These are phyloP conservation scores for Poeciliopsis prolifica DNA, from an alignment of 2,113 vertebrate species.

Conservation along the genomic window DNA sequence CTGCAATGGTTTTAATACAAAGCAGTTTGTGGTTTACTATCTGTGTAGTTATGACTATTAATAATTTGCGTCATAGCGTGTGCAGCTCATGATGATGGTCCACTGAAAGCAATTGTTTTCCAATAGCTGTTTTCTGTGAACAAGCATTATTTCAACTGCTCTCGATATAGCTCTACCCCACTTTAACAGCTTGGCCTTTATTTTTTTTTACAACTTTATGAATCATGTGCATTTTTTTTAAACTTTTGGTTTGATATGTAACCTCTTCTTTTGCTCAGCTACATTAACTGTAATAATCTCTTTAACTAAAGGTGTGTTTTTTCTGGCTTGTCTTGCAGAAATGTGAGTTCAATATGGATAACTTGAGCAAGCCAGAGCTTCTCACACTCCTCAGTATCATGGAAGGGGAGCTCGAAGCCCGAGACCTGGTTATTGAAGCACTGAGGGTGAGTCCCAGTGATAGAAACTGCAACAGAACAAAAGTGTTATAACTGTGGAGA, in stretches of 20 bases:
- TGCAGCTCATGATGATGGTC: too few relatives aligned
- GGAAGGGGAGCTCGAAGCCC: conserved; percentile 96
- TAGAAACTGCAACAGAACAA: neutral
- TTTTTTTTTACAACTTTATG: too few relatives aligned
- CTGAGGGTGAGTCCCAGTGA: conserved; percentile 86
- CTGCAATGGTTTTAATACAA: too few relatives aligned
- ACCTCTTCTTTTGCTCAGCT: neutral
- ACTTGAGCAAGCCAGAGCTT: conserved; percentile 92
- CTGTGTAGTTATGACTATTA: too few relatives aligned
- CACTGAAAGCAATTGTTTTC: too few relatives aligned
- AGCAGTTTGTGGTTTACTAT: too few relatives aligned
- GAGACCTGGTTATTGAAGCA: conserved; percentile 97
- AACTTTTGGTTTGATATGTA: neutral
- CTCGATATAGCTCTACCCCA: too few relatives aligned
- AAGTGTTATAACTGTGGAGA: conserved; percentile 26
- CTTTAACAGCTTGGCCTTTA: too few relatives aligned
- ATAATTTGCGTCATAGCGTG: too few relatives aligned
- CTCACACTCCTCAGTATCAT: conserved; percentile 94
- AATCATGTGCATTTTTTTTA: too few relatives aligned
- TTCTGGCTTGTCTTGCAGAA: conserved; percentile 82
- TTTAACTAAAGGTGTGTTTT: neutral
- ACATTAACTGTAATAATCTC: neutral
- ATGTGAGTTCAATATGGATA: conserved; percentile 96
- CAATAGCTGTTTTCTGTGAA: too few relatives aligned
- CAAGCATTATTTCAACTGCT: too few relatives aligned